A percentile compares a stretch with the other conserved stretches of the same genome.
Conservation (phyloP, 2,113 vertebrate species). For the Heloderma charlesbogerti region DNA sequence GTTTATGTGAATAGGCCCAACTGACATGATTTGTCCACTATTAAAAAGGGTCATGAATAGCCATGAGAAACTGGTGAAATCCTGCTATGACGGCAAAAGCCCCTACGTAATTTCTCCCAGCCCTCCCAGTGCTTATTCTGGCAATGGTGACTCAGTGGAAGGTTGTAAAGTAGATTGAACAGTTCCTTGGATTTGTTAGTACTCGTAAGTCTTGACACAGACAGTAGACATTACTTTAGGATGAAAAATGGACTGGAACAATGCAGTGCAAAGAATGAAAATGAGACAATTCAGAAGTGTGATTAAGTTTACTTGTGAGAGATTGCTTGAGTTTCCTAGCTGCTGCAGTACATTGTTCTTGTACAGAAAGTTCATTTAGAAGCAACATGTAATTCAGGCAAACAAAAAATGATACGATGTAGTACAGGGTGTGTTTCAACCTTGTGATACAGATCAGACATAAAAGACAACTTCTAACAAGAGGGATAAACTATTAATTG, state of each 20-base stretch:
- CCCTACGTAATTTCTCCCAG: neutral
- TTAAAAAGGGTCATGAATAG: too few relatives aligned
- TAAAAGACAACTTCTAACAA: neutral
- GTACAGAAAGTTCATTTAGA: neutral
- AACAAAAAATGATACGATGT: neutral
- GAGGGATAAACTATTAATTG: rapidly evolving
- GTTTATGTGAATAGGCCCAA: neutral
- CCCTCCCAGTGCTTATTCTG: neutral
- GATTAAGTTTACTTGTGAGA: constrained; percentile 26
- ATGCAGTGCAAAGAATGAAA: neutral
- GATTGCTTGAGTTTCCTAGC: constrained; percentile 27
- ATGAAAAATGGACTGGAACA: neutral
- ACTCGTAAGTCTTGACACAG: constrained; percentile 21
- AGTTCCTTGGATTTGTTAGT: neutral
- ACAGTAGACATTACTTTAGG: neutral
- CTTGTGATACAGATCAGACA: neutral
- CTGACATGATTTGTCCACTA: neutral
- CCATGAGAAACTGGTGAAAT: neutral
- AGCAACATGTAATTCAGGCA: neutral
- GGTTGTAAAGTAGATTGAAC: neutral
- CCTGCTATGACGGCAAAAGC: neutral
- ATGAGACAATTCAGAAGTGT: neutral
- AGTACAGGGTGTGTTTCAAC: neutral
- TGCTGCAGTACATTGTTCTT: constrained; percentile 14
- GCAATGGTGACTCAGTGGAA: neutral